A percentile compares a stretch with the other conserved stretches of the same genome.
phyloP scores from a whole-genome alignment of 2,113 vertebrate genomes.

The Polypterus senegalus region DNA sequence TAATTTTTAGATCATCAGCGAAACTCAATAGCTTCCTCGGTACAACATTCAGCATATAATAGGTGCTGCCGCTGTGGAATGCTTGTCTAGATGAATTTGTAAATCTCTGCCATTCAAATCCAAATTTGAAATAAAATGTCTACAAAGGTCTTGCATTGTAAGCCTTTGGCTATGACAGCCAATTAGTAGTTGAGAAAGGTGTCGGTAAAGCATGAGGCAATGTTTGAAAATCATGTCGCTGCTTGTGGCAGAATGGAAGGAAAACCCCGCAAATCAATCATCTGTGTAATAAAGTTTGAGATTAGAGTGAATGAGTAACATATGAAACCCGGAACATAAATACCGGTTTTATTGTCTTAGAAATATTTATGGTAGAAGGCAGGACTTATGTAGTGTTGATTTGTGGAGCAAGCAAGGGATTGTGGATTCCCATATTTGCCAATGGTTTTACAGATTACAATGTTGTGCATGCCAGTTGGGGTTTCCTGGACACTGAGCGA shows the following conservation, averaged over 20 bases:
- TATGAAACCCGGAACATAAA: too few relatives aligned
- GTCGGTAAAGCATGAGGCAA: neutral
- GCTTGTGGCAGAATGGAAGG: constrained; percentile 6
- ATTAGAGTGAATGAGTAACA: too few relatives aligned
- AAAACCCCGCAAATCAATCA: neutral
- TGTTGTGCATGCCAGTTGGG: too few relatives aligned
- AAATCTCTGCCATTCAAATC: neutral
- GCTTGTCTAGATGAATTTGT: neutral
- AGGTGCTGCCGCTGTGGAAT: neutral
- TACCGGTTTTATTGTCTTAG: too few relatives aligned
- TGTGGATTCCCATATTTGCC: too few relatives aligned
- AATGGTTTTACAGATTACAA: too few relatives aligned
- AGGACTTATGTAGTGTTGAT: too few relatives aligned
- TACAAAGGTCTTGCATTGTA: neutral
- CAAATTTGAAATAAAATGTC: neutral
- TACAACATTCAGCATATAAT: neutral
- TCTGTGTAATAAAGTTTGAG: too few relatives aligned
- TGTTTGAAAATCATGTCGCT: constrained; percentile 4
- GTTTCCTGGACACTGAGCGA: too few relatives aligned
- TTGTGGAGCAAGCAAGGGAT: too few relatives aligned
- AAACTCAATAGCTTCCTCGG: too few relatives aligned
- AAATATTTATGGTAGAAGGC: too few relatives aligned
- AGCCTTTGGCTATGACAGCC: constrained; percentile 4
- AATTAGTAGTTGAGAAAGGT: neutral
- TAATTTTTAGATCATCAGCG: constrained; percentile 1